These are phyloP conservation scores for Cryptus viduatorius DNA, from an alignment of 2,888 invertebrate genomes.

Conservation along the genomic window DNA sequence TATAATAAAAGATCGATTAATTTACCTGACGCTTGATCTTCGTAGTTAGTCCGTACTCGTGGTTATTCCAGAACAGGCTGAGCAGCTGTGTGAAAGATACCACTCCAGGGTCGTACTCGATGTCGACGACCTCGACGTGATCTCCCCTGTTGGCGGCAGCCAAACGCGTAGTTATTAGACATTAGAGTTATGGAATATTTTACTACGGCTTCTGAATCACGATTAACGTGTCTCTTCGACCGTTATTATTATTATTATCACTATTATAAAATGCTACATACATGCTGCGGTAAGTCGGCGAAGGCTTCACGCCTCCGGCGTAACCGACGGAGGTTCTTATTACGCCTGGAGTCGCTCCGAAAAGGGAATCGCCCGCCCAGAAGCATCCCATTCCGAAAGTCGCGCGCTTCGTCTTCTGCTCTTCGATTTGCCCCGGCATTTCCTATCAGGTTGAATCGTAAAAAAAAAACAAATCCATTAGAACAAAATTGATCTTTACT, in stretches of 20 bases:
- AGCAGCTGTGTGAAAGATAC: constrained; percentile 92
- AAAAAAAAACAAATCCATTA: neutral
- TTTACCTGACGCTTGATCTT: constrained; percentile 92
- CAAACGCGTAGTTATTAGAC: constrained; percentile 3
- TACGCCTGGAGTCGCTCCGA: constrained; percentile 91
- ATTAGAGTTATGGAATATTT: constrained; percentile 14
- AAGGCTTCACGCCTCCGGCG: constrained; percentile 93
- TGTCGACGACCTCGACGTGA: constrained; percentile 97
- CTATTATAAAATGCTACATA: constrained; percentile 86
- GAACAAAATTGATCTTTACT: neutral
- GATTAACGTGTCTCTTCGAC: neutral
- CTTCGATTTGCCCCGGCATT: constrained; percentile 87
- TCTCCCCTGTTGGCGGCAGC: constrained; percentile 89
- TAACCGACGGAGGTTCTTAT: constrained; percentile 97
- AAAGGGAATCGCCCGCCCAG: constrained; percentile 95
- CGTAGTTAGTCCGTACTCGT: constrained; percentile 94
- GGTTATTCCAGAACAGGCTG: constrained; percentile 95
- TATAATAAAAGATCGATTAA: constrained; percentile 17
- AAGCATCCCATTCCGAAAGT: constrained; percentile 98
- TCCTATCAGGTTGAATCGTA: constrained; percentile 38
- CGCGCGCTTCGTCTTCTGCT: constrained; percentile 89
- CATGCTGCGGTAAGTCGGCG: constrained; percentile 95
- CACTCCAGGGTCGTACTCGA: constrained; percentile 94
- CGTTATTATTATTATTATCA: constrained; percentile 12
- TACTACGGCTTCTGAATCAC: neutral